A percentile compares a stretch with the other conserved stretches of the same genome.
These are phyloP conservation scores for Chironomus tepperi DNA, from an alignment of 1,140 invertebrate species.

Conservation along the genomic window DNA sequence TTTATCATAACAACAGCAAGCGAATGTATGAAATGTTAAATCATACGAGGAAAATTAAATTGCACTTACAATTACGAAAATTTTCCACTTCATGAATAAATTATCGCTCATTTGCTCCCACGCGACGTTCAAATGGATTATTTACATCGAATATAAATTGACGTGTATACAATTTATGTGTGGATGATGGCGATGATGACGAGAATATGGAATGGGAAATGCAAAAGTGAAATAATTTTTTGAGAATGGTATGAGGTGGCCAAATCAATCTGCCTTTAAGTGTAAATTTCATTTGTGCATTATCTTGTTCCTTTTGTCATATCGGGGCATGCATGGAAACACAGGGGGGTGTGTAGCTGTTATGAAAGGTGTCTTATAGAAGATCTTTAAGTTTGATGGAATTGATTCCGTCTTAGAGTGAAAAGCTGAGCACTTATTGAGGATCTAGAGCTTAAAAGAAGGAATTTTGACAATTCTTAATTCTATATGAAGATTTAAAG, in stretches of 20 bases:
- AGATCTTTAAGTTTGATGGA: no score
- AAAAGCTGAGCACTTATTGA: no score
- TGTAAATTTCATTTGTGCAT: constrained; percentile 14
- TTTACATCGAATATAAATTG: constrained; percentile 3
- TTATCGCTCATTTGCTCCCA: constrained; percentile 6
- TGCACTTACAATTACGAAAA: constrained; percentile 7
- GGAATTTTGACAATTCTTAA: no score
- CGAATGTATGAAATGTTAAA: background rate
- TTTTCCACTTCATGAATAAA: constrained; percentile 2
- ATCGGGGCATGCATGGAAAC: no score
- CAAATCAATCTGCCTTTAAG: background rate
- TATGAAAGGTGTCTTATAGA: no score
- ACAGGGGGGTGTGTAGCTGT: no score
- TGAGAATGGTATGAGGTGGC: no score
- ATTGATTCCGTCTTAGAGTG: no score
- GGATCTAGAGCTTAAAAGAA: no score
- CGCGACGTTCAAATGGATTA: constrained; percentile 11
- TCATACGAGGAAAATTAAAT: constrained; percentile 6
- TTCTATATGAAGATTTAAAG: no score
- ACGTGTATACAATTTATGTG: background rate
- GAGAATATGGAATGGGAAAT: background rate
- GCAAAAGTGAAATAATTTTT: background rate
- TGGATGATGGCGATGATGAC: background rate
- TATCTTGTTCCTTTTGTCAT: background rate
- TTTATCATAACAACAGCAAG: background rate